Base-by-base conservation (phyloP, 2,888 invertebrate genomes). In the Neoaliturus tenellus region DNA sequence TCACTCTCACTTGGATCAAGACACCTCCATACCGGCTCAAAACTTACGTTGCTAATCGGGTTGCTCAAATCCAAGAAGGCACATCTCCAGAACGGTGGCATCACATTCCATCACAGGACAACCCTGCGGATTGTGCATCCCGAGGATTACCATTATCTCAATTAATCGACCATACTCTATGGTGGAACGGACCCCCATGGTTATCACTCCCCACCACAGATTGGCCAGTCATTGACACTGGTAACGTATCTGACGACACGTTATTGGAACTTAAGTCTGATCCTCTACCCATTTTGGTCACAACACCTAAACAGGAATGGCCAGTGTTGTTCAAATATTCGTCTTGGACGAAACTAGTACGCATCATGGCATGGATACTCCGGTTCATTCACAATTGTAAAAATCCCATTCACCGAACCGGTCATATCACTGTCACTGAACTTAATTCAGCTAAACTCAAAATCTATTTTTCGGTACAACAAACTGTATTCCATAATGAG, bases 151-250 rank as follows among this genome's bases (percentile, higher is more conserved):
- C 28, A n/a, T 28, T 51, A 5, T 20, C 20, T 6, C 20, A 75
- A 39, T 25, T 75, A 5, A 10, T 75, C 3, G n/a, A 75, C 6
- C 35, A 48, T 80, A 2, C 14, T 14, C 10, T 80, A 2, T 80
- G 80, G 80, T 80, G 80, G 80, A 3, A n/a, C 25, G 80, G 80
- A 17, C 80, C 80, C 6, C 2, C 12, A n/a, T 80, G 41, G 80
- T 39, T 80, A 23, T 6, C 12, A 2, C n/a, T 39, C 4, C 25
- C 75, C 39, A 20, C 39, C 39, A 5, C 35, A 5, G 25, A 31
- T 6, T 75, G 75, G 75, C 58, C 58, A 8, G 58, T 8, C 12
- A 14, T 58, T 44, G 44, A n/a, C n/a, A n/a, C n/a, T n/a, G n/a
- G n/a, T n/a, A n/a, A n/a, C n/a, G n/a, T n/a, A n/a, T n/a, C n/a